phyloP scores from a whole-genome alignment of 2,113 vertebrate species.

The Corythaeola cristata region DNA sequence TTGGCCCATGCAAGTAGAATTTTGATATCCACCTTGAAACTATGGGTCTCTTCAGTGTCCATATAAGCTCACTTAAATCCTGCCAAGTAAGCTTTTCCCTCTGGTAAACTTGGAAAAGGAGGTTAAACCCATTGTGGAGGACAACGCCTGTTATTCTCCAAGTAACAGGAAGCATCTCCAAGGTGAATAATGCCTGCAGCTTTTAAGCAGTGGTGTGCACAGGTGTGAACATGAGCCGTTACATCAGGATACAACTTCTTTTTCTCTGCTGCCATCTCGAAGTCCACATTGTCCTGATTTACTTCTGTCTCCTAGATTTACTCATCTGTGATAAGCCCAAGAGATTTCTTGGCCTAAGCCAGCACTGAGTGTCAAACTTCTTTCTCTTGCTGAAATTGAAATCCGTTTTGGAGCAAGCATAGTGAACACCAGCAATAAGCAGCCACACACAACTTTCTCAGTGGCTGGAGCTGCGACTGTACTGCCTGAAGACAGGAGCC shows the following conservation, averaged over 20 bases:
- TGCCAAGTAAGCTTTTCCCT: constrained; percentile 71
- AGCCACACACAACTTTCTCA: neutral
- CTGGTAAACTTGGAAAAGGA: constrained; percentile 86
- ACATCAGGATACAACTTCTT: constrained; percentile 84
- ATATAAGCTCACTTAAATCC: neutral
- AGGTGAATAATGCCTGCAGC: constrained; percentile 86
- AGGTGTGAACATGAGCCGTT: constrained; percentile 87
- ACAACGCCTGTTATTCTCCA: constrained; percentile 88
- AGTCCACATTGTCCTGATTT: constrained; percentile 81
- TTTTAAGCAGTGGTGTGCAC: constrained; percentile 80
- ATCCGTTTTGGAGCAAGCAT: neutral
- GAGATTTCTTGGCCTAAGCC: constrained; percentile 54
- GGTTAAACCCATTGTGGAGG: constrained; percentile 83
- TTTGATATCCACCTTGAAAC: neutral
- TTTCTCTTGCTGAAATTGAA: neutral
- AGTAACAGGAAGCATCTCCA: constrained; percentile 86
- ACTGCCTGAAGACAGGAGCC: neutral
- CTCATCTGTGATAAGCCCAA: constrained; percentile 80
- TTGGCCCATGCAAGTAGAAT: neutral
- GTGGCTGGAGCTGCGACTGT: neutral
- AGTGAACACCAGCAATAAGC: neutral
- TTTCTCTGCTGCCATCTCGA: constrained; percentile 81
- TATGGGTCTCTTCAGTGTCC: neutral
- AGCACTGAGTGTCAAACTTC: neutral
- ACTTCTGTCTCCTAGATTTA: constrained; percentile 84